Base-by-base conservation (phyloP, 2,888 invertebrate genomes). In the Drosophila buzzatii region DNA sequence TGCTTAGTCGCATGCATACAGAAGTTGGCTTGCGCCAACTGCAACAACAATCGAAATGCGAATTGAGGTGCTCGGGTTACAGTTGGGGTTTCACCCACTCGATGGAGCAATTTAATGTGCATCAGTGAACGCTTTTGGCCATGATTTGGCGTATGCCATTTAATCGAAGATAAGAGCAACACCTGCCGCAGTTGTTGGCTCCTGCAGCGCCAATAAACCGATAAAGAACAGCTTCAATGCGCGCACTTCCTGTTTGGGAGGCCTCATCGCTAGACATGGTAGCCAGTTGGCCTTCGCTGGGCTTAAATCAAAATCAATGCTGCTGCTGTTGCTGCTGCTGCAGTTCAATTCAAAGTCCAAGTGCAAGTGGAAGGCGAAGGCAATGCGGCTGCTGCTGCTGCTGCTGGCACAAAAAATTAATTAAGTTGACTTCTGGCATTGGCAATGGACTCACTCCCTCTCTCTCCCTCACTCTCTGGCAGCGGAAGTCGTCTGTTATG, bases 401-500 rank as follows among this genome's bases (percentile, higher is more conserved):
- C 49, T 53, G 68, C 27, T 59, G 79, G 90, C 80, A 73, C 58
- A 71, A 69, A 76, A 87, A 87, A 90, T 90, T 87, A 87, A 87
- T 87, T 87, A 87, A 87, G 90, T 87, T 90, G 90, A 90, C 87
- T 87, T 90, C 90, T 87, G 90, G 90, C 87, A 90, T 79, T 89
- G 90, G 79, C 86, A 75, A 67, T 73, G 59, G 60, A 47, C 55
- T 31, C 12, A 3, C 35, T 35, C 55, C 37, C 52, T 52, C 51
- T 41, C 51, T 55, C 27, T 27, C 27, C 6, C 27, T 27, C 27
- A 23, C 6, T 6, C 55, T 37, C 52, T 56, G 47, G 53, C 37
- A 78, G 74, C 90, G 86, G 90, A 87, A 90, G 89, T 87, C 89
- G 88, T 87, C 79, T 70, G 79, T 89, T 90, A 83, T 73, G 66